These are phyloP conservation scores for Cataglyphis cursor DNA, from an alignment of 2,888 invertebrate genomes.

Conservation along the genomic window DNA sequence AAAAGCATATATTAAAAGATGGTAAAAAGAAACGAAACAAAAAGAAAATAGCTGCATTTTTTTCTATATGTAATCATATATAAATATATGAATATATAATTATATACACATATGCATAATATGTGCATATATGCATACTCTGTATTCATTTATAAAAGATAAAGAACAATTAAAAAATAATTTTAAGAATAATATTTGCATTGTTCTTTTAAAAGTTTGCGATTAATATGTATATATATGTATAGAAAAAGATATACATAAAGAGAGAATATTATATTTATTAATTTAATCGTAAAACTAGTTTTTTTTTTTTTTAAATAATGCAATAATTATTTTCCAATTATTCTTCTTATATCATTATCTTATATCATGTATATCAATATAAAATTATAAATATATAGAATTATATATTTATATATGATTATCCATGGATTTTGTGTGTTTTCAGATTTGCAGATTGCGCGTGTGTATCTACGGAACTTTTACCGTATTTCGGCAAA, in stretches of 20 bases:
- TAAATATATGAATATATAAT: not conserved
- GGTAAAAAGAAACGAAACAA: slow-evolving; percentile 87
- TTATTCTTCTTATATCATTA: not conserved
- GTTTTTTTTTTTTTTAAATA: not conserved
- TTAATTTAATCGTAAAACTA: not conserved
- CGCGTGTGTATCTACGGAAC: not conserved
- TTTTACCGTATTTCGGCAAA: not conserved
- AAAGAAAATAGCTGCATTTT: not conserved
- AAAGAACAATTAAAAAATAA: not conserved
- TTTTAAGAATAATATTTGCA: not conserved
- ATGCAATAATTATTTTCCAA: not conserved
- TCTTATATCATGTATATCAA: not conserved
- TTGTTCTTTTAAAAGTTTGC: not conserved
- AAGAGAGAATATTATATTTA: not conserved
- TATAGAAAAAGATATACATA: no score
- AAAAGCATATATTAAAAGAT: slow-evolving; percentile 91
- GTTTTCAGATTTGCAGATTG: not conserved
- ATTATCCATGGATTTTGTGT: not conserved
- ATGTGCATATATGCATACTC: not conserved
- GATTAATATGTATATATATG: not conserved
- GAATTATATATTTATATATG: not conserved
- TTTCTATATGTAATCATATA: not conserved
- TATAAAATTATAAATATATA: not conserved
- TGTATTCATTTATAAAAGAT: not conserved
- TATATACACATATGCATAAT: not conserved